A percentile compares a stretch with the other conserved stretches of the same genome.
These are phyloP conservation scores for Parnassius apollo DNA, from an alignment of 2,888 invertebrate genomes.

Conservation along the genomic window DNA sequence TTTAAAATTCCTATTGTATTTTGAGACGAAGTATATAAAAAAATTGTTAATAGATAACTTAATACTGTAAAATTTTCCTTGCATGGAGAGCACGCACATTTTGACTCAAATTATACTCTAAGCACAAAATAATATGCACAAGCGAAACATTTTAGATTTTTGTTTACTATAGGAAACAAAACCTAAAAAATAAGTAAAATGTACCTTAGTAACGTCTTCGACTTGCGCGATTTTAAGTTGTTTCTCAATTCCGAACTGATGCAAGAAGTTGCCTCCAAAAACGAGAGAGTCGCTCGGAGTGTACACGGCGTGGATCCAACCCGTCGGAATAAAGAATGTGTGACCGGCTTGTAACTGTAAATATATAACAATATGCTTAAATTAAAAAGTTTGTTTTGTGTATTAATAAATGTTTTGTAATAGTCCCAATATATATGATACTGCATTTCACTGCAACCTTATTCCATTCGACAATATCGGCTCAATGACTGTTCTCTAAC, in stretches of 20 bases:
- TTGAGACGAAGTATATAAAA: no score
- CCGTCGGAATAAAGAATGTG: conserved; percentile 98
- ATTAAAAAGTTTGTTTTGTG: neutral
- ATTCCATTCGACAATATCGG: no score
- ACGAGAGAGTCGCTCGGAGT: conserved; percentile 98
- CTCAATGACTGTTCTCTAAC: no score
- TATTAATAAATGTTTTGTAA: neutral
- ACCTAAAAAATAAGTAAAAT: neutral
- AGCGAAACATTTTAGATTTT: no score
- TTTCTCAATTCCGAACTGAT: conserved; percentile 97
- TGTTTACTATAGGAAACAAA: no score
- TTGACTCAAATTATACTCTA: no score
- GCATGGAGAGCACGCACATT: no score
- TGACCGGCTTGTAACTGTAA: conserved; percentile 88
- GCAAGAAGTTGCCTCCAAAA: conserved; percentile 98
- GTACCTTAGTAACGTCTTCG: conserved; percentile 95
- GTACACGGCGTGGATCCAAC: conserved; percentile 99
- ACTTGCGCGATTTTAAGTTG: conserved; percentile 97
- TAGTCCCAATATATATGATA: neutral
- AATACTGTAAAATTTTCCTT: no score
- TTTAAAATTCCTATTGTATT: no score
- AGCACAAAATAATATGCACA: no score
- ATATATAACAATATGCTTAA: neutral
- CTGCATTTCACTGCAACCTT: no score
- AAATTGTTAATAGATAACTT: no score